Percentiles rank a stretch among this genome's conserved stretches.
These are phyloP conservation scores for Ornithorhynchus anatinus DNA, from an alignment of 2,113 vertebrate species.

Conservation along the genomic window DNA sequence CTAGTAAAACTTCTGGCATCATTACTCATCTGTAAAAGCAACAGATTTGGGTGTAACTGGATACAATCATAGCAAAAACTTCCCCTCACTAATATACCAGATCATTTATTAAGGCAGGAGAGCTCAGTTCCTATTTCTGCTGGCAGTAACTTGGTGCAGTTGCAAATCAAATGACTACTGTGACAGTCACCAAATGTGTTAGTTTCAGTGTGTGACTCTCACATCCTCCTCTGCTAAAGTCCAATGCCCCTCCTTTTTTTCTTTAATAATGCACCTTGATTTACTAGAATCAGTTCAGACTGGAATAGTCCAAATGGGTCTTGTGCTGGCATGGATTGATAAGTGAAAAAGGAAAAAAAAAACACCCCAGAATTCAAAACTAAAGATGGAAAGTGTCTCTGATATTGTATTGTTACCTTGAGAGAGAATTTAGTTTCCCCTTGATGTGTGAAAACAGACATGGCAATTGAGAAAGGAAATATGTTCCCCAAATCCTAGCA, in stretches of 20 bases:
- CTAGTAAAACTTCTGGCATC: constrained; percentile 11
- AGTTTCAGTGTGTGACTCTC: neutral
- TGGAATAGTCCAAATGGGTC: no score
- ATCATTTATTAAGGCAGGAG: neutral
- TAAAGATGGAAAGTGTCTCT: neutral
- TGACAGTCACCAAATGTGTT: neutral
- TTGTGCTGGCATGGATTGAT: neutral
- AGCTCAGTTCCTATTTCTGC: neutral
- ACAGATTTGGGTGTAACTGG: neutral
- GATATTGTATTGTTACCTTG: neutral
- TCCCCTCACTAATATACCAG: neutral
- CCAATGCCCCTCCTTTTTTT: neutral
- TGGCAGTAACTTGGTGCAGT: neutral
- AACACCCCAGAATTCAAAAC: neutral
- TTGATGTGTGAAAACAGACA: neutral
- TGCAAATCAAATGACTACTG: neutral
- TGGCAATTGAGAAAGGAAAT: neutral
- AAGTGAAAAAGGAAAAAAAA: neutral
- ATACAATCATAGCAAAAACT: constrained; percentile 7
- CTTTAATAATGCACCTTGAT: neutral
- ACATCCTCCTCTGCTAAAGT: neutral
- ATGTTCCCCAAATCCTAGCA: neutral
- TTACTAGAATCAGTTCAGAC: neutral
- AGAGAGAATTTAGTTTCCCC: constrained; percentile 8
- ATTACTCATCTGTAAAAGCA: constrained; percentile 30